These are phyloP conservation scores for Myiozetetes cayanensis DNA, from an alignment of 2,113 vertebrate genomes.

Conservation along the genomic window DNA sequence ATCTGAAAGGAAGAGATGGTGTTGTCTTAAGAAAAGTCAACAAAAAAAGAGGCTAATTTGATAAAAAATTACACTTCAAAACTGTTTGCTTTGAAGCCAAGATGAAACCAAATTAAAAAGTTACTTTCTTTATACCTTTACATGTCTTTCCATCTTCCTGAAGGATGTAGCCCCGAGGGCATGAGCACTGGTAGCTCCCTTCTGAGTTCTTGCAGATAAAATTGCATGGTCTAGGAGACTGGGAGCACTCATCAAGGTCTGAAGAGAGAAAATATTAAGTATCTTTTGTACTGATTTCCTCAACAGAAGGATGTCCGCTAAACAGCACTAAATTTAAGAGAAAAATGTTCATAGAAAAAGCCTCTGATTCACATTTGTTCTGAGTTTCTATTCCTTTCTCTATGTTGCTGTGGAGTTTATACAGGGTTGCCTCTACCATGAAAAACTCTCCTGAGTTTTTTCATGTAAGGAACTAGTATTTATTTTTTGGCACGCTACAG, in stretches of 20 bases:
- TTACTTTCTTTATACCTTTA: conserved; percentile 70
- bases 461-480: not conserved
- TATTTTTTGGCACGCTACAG: not conserved
- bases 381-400: not conserved
- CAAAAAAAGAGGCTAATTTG: not conserved
- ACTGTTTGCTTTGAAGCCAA: not conserved
- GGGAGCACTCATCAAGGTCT: conserved; percentile 86
- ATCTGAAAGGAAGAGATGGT: conserved; percentile 70
- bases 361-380: not conserved
- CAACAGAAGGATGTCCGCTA: not conserved
- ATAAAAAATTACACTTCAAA: not conserved
- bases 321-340: not conserved
- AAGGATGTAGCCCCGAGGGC: conserved; percentile 80
- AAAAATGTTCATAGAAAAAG: not conserved
- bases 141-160: conserved; percentile 84
- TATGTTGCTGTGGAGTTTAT: not conserved
- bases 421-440: not conserved
- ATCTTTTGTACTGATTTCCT: not conserved
- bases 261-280: not conserved
- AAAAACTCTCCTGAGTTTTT: not conserved
- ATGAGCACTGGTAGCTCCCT: conserved; percentile 84
- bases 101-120: not conserved
- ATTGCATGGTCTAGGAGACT: conserved; percentile 87
- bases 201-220: conserved; percentile 87
- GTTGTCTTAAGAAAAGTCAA: not conserved